Conservation (phyloP, 2,797 vertebrate genomes). For the Hemibagrus guttatus region DNA sequence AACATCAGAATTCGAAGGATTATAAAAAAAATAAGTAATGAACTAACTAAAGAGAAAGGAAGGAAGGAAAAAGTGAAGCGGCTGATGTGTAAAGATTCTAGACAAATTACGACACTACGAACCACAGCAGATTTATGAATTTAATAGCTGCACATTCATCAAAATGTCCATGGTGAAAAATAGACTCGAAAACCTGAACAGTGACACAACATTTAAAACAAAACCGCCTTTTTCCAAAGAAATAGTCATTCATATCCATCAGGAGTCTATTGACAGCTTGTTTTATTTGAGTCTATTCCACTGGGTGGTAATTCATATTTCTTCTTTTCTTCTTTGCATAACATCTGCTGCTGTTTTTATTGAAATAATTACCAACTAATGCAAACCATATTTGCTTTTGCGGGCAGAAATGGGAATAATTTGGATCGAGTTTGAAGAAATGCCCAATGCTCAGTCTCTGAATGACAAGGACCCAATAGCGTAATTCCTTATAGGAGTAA, state of each 20-base stretch:
- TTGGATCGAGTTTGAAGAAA: constrained; percentile 32
- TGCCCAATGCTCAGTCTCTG: constrained; percentile 10
- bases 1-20: neutral
- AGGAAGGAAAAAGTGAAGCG: neutral
- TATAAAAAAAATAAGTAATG: neutral
- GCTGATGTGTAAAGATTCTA: constrained; percentile 8
- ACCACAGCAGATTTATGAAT: constrained; percentile 28
- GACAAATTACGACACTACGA: neutral
- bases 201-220: constrained; percentile 8
- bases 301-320: constrained; percentile 36
- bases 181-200: neutral
- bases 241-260: constrained; percentile 27
- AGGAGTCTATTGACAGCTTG: constrained; percentile 21
- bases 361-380: constrained; percentile 79
- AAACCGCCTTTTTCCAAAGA: constrained; percentile 22
- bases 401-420: constrained; percentile 36
- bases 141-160: constrained; percentile 33
- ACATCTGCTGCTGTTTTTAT: constrained; percentile 65
- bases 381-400: constrained; percentile 75
- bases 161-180: constrained; percentile 20
- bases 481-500: neutral
- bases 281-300: constrained; percentile 37
- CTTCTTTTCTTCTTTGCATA: constrained; percentile 18
- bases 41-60: neutral
- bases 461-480: constrained; percentile 7